Percentiles rank a stretch among this genome's conserved stretches.
Evolutionary conservation across 2,797 vertebrate genomes (phyloP).

Genomic region (Botia kubotai): DNA sequence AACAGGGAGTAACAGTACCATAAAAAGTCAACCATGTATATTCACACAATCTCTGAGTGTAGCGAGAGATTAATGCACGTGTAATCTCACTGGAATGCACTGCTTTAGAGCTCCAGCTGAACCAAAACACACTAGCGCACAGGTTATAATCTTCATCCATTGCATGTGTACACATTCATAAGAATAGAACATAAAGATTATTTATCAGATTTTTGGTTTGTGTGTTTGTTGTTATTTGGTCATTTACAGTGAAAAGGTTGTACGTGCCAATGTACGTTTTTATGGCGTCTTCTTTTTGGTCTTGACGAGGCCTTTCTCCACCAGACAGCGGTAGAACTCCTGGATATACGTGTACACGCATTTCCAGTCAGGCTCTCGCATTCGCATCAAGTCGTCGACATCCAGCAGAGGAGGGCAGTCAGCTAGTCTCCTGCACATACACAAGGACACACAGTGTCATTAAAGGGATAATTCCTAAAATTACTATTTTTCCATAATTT

Average conservation of each 20-base stretch:
- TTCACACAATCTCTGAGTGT: conserved; percentile 46
- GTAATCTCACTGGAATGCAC: conserved; percentile 76
- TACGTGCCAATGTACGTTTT: neutral
- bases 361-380: conserved; percentile 98
- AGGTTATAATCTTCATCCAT: conserved; percentile 15
- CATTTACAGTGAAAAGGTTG: conserved; percentile 24
- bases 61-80: conserved; percentile 74
- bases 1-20: conserved; percentile 56
- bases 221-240: conserved; percentile 32
- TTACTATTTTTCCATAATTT: neutral
- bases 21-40: conserved; percentile 66
- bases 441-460: conserved; percentile 68
- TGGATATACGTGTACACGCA: conserved; percentile 99
- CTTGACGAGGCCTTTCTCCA: conserved; percentile 98
- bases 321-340: conserved; percentile 98
- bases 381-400: conserved; percentile 93
- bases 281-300: conserved; percentile 86
- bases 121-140: conserved; percentile 31
- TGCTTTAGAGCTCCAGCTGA: conserved; percentile 56
- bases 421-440: conserved; percentile 86
- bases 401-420: conserved; percentile 96
- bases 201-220: conserved; percentile 13
- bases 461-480: too few relatives aligned
- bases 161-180: neutral
- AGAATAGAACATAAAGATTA: neutral